A percentile compares a stretch with the other conserved stretches of the same genome.
Evolutionary conservation across 2,888 invertebrate genomes (phyloP).

Genomic region (Harpalus rufipes): DNA sequence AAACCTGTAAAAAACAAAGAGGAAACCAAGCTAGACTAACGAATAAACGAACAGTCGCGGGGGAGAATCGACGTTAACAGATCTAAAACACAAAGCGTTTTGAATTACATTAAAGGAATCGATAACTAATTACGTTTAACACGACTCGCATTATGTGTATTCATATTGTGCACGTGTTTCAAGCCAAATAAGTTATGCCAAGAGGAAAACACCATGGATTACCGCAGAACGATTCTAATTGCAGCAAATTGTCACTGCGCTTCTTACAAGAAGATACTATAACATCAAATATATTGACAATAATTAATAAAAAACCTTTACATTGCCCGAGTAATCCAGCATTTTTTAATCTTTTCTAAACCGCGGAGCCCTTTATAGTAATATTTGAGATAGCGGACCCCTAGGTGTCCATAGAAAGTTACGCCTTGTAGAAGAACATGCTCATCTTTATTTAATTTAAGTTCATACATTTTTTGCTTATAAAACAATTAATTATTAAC

Average conservation of each 20-base stretch:
- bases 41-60: conserved; percentile 46
- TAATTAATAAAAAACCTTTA: too few relatives aligned
- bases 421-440: too few relatives aligned
- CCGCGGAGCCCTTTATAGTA: too few relatives aligned
- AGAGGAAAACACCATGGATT: not conserved
- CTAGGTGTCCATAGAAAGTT: too few relatives aligned
- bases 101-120: conserved; percentile 64
- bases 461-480: too few relatives aligned
- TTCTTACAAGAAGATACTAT: too few relatives aligned
- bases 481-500: too few relatives aligned
- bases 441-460: too few relatives aligned
- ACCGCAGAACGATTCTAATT: not conserved
- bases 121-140: conserved; percentile 63
- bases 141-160: conserved; percentile 48
- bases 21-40: conserved; percentile 58
- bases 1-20: conserved; percentile 65
- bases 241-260: not conserved
- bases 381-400: too few relatives aligned
- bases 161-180: conserved; percentile 43
- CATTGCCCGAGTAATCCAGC: too few relatives aligned
- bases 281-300: too few relatives aligned
- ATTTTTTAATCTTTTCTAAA: too few relatives aligned
- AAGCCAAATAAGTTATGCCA: conserved; percentile 2
- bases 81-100: conserved; percentile 61
- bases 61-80: conserved; percentile 48